Conservation (phyloP, 1,140 invertebrate species). For the Microplitis demolitor region DNA sequence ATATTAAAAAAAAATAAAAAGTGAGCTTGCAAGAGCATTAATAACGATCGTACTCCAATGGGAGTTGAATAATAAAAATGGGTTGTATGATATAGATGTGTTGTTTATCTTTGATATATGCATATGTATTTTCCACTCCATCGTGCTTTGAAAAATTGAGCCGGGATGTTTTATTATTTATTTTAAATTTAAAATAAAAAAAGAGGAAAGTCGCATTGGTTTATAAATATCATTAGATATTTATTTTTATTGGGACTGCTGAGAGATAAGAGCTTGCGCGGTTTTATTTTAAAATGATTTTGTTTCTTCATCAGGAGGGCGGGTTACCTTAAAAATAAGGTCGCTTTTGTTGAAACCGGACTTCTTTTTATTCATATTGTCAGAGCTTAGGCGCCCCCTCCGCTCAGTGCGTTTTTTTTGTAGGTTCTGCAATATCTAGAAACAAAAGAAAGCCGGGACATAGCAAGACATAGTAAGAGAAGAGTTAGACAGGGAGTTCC, state of each 20-base stretch:
- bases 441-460: conserved; percentile 76
- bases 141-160: conserved; percentile 42
- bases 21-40: too few species aligned
- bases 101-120: neutral
- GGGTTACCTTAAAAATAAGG: conserved; percentile 95
- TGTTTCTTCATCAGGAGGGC: conserved; percentile 38
- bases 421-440: conserved; percentile 96
- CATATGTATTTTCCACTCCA: conserved; percentile 33
- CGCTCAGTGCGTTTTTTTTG: conserved; percentile 95
- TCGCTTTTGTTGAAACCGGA: conserved; percentile 89
- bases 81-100: too few species aligned
- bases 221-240: conserved; percentile 31
- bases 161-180: conserved; percentile 1
- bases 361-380: conserved; percentile 87
- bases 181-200: too few species aligned
- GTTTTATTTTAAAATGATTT: conserved; percentile 21
- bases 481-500: conserved; percentile 41
- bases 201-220: too few species aligned
- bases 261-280: conserved; percentile 49
- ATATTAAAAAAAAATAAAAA: too few species aligned
- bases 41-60: too few species aligned
- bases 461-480: conserved; percentile 64
- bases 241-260: neutral
- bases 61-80: too few species aligned
- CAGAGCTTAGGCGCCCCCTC: conserved; percentile 87